A percentile compares a stretch with the other conserved stretches of the same genome.
phyloP scores from a whole-genome alignment of 2,113 vertebrate genomes.

The Xiphophorus couchianus region DNA sequence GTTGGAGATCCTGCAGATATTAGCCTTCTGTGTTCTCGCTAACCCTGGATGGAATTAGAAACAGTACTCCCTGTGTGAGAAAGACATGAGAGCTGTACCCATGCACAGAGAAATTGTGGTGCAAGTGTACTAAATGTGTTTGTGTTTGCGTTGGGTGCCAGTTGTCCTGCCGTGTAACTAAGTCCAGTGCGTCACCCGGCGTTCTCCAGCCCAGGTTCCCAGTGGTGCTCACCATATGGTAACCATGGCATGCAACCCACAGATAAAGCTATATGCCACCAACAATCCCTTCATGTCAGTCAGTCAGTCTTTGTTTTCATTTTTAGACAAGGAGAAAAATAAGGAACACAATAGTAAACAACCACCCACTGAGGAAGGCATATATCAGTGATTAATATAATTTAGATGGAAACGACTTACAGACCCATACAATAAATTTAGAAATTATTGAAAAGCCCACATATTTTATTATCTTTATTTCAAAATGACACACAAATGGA shows the following conservation, averaged over 20 bases:
- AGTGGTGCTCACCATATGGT: constrained; percentile 80
- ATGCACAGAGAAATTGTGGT: constrained; percentile 30
- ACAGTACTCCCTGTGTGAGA: constrained; percentile 40
- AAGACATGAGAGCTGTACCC: constrained; percentile 31
- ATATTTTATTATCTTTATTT: too few relatives aligned
- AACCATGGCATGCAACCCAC: constrained; percentile 74
- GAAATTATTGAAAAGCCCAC: too few relatives aligned
- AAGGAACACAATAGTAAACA: background rate
- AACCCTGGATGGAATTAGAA: constrained; percentile 68
- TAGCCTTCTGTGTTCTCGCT: constrained; percentile 62
- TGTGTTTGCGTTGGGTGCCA: constrained; percentile 56
- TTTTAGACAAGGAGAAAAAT: background rate
- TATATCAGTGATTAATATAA: background rate
- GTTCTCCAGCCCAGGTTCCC: constrained; percentile 71
- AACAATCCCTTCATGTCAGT: constrained; percentile 64
- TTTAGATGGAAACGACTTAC: background rate
- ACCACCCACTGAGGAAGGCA: background rate
- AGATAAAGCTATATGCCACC: constrained; percentile 64
- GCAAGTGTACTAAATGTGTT: constrained; percentile 20
- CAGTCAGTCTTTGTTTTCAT: constrained; percentile 13
- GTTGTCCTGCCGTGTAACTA: constrained; percentile 65
- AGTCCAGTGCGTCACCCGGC: constrained; percentile 77
- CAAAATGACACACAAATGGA: too few relatives aligned
- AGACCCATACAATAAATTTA: too few relatives aligned
- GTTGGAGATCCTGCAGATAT: constrained; percentile 72